phyloP scores from a whole-genome alignment of 2,797 vertebrate genomes.

The Rachycentron canadum region DNA sequence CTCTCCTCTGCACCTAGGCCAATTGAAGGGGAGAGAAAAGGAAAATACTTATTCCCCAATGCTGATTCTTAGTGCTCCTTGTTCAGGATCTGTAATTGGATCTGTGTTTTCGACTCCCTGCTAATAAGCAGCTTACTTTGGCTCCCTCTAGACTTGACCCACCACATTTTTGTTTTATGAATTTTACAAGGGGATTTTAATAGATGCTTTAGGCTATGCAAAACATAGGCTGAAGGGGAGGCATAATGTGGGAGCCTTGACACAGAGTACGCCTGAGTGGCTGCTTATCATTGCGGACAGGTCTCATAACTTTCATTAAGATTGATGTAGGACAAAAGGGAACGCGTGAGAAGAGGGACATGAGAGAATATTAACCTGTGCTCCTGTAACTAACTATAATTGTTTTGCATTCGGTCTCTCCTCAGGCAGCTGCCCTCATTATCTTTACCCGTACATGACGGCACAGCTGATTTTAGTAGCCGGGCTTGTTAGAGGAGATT shows the following conservation, averaged over 20 bases:
- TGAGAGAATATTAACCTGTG: slow-evolving; percentile 99
- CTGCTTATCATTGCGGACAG: slow-evolving; percentile 99
- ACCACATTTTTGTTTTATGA: slow-evolving; percentile 99
- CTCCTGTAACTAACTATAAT: slow-evolving; percentile 96
- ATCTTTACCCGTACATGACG: slow-evolving; percentile 96
- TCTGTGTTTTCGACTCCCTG: slow-evolving; percentile 99
- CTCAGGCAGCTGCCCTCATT: slow-evolving; percentile 93
- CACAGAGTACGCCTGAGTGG: slow-evolving; percentile 94
- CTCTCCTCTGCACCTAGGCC: slow-evolving; percentile 92
- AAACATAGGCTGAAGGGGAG: slow-evolving; percentile 98
- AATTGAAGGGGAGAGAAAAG: slow-evolving; percentile 91
- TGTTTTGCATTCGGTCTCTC: slow-evolving; percentile 95
- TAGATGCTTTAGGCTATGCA: slow-evolving; percentile 99
- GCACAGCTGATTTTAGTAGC: slow-evolving; percentile 90
- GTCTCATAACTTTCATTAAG: slow-evolving; percentile 99
- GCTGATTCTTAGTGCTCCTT: slow-evolving; percentile 97
- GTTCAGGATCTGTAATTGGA: slow-evolving; percentile 99
- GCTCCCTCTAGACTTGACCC: slow-evolving; percentile 99
- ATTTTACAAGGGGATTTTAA: slow-evolving; percentile 99
- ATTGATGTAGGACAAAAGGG: slow-evolving; percentile 95
- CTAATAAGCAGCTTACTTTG: slow-evolving; percentile 99
- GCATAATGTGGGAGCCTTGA: slow-evolving; percentile 96
- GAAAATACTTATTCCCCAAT: slow-evolving; percentile 93
- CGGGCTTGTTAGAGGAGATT: slow-evolving; percentile 84
- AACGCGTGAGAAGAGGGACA: slow-evolving; percentile 88